Evolutionary conservation across 2,113 vertebrate genomes (phyloP).

Genomic region (Gymnogyps californianus): DNA sequence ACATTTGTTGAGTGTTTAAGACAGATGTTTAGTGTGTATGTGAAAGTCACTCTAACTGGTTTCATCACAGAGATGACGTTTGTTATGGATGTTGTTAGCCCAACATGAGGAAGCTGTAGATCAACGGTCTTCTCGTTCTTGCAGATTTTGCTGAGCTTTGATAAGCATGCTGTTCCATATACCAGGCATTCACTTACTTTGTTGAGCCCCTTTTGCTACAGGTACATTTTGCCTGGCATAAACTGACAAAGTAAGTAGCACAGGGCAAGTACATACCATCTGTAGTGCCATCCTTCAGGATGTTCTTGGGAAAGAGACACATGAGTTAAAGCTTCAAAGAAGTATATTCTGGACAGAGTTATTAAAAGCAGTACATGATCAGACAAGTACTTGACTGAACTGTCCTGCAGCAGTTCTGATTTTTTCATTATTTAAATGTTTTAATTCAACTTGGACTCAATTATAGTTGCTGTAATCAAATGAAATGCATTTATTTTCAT

Average conservation of each 20-base stretch:
- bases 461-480: background rate
- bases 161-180: rapidly evolving
- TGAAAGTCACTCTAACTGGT: background rate
- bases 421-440: background rate
- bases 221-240: background rate
- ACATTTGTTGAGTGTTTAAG: background rate
- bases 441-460: background rate
- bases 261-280: background rate
- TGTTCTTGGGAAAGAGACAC: background rate
- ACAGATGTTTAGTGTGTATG: background rate
- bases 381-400: background rate
- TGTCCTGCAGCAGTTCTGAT: background rate
- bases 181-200: background rate
- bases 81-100: background rate
- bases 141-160: background rate
- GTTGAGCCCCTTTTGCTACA: background rate
- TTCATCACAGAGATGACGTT: background rate
- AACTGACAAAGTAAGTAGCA: background rate
- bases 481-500: background rate
- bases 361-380: background rate
- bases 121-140: background rate
- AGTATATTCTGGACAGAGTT: background rate
- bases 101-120: rapidly evolving
- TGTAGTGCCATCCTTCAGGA: background rate
- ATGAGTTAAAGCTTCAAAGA: background rate